These are phyloP conservation scores for Pangasius macronema DNA, from an alignment of 2,797 vertebrate species.

Conservation along the genomic window DNA sequence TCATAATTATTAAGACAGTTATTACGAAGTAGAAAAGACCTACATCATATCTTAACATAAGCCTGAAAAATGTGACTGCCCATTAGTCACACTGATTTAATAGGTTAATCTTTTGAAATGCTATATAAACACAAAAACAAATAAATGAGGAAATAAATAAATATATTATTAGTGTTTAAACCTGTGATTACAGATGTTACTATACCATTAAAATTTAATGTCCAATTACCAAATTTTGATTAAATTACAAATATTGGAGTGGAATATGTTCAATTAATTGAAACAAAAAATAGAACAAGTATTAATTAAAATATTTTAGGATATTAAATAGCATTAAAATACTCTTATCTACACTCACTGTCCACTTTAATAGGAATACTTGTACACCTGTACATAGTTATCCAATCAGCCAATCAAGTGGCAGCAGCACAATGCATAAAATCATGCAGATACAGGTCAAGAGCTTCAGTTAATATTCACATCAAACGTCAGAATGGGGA, in stretches of 20 bases:
- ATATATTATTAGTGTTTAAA: background rate
- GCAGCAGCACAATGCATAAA: too few species aligned
- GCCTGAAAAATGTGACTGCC: background rate
- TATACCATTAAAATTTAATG: background rate
- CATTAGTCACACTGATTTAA: background rate
- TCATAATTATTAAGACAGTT: background rate
- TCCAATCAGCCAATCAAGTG: too few species aligned
- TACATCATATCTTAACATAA: background rate
- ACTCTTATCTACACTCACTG: background rate
- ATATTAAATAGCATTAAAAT: background rate
- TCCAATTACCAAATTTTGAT: background rate
- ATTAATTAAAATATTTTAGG: background rate
- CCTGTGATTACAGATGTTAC: background rate
- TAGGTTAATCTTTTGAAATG: background rate
- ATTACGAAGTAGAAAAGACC: background rate
- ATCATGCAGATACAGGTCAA: too few species aligned
- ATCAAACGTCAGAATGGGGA: too few species aligned
- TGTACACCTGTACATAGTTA: too few species aligned
- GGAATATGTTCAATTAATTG: background rate
- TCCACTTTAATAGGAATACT: too few species aligned
- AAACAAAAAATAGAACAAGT: background rate
- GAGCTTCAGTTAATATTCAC: too few species aligned
- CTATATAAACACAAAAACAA: background rate
- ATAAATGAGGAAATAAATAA: background rate
- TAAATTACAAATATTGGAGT: background rate